Conservation (phyloP, 2,797 vertebrate genomes). For the Alca torda region DNA sequence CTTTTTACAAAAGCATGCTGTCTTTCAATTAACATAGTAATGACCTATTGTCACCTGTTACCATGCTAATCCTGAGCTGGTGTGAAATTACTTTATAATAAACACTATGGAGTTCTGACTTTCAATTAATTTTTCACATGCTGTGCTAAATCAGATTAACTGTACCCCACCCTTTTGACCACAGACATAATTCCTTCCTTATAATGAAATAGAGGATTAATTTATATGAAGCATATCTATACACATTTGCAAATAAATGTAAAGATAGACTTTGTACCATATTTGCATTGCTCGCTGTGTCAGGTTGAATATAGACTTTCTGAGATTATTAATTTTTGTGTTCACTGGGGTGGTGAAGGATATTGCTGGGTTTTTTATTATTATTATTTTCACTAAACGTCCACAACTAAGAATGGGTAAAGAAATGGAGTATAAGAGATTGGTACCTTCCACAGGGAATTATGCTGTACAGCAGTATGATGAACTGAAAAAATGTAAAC, state of each 20-base stretch:
- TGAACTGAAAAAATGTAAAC: slow-evolving; percentile 23
- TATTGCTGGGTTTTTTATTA: slow-evolving; percentile 16
- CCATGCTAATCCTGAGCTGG: slow-evolving; percentile 80
- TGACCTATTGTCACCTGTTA: slow-evolving; percentile 79
- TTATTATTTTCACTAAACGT: slow-evolving; percentile 49
- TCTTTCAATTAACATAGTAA: slow-evolving; percentile 82
- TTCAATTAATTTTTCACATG: slow-evolving; percentile 85
- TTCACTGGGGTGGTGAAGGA: slow-evolving; percentile 47
- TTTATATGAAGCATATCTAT: slow-evolving; percentile 79
- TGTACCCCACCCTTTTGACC: slow-evolving; percentile 75
- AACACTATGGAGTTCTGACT: slow-evolving; percentile 81
- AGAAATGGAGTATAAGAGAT: background rate
- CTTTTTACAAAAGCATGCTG: slow-evolving; percentile 57
- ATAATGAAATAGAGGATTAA: slow-evolving; percentile 79
- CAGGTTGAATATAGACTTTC: slow-evolving; percentile 42
- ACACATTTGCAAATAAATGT: slow-evolving; percentile 79
- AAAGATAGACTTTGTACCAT: slow-evolving; percentile 68
- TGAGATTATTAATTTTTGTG: slow-evolving; percentile 70
- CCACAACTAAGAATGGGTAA: slow-evolving; percentile 16
- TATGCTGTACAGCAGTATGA: background rate
- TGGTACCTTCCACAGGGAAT: background rate
- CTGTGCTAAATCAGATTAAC: slow-evolving; percentile 82
- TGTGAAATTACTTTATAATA: slow-evolving; percentile 84
- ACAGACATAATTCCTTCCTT: slow-evolving; percentile 75
- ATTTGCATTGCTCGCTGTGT: slow-evolving; percentile 48